Base-by-base conservation (phyloP, 2,888 invertebrate genomes). In the Tribolium freemani region DNA sequence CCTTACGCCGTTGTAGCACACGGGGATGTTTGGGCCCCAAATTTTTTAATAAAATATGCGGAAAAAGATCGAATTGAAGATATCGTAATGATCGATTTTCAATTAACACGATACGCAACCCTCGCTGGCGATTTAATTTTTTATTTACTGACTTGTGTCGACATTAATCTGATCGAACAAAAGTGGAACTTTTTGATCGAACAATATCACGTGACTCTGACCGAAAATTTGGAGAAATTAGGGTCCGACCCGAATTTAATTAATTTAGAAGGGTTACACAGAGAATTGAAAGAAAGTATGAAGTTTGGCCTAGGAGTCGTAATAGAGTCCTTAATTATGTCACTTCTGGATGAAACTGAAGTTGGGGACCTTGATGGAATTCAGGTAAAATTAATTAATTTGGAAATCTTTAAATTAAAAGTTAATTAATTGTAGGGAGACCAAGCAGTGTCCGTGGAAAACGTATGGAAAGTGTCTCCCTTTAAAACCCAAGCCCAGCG, bases 21-120 rank as follows among this genome's bases (percentile, higher is more conserved):
- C 70, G 94, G 93, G 0, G 94, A 94, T 81, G 90, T 90, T 45
- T 94, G 94, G 94, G 89, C 91, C 0, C 92, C 92, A 10, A 94
- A 94, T 82, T 93, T 93, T 77, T 82, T 94, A 0, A 89, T 89
- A 5, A 88, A 89, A 51, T 87, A 87, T 66, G 54, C 38, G 9
- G 38, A 38, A 38, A 38, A 38, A 38, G 3, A 38, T 38, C 38
- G 8, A 64, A 56, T 69, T 5, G 58, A 76, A 84, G 64, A 73
- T 81, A 76, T 88, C 0, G 89, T 90, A 77, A 87, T 93, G 71
- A 91, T 94, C 31, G 94, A 94, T 80, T 94, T 92, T 77, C 94
- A 94, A 83, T 80, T 93, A 53, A 84, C 91, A 0, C 88, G 87
- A 74, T 90, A 88, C 74, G 88, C 89, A 0, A 88, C 89, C 10